Base-by-base conservation (phyloP, 2,113 vertebrate genomes). In the Trematocara zebra region DNA sequence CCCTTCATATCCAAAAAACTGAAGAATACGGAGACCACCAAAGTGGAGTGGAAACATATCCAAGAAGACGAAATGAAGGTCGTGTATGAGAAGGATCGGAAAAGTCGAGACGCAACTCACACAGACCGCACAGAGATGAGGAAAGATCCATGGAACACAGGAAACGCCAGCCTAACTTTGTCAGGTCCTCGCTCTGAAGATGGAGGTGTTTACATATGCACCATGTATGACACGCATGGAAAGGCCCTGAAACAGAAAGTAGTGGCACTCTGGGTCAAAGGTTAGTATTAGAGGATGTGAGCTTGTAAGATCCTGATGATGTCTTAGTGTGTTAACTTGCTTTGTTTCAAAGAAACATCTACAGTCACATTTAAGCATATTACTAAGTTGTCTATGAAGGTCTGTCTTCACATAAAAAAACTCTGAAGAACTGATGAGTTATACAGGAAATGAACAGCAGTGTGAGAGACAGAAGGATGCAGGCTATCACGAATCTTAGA, bases 101-200 rank as follows among this genome's bases (percentile, higher is more conserved):
- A 61, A 18, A 18, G 2, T 74, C 3, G 0, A 33, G 15, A 0
- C 7, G 0, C 1, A 2, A 0, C 5, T 47, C 0, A 2, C 14
- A 26, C 5, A 17, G 0, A 0, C 23, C 23, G 0, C 8, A 4
- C 0, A 11, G 1, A 74, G 40, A 74, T 74, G 23, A 74, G 0
- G 26, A 74, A 49, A 74, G 0, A 74, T 4, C 69, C 69, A 31
- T 49, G 23, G 69, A 18, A 0, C 0, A 74, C 69, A 11, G 69
- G 69, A 49, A 74, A 74, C 0, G 69, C 69, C 69, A 74, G 69
- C 14, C 69, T 74, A 28, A 74, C 69, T 74, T 28, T 74, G 42
- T 49, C 0, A 17, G 0, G 0, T 1, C 69, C 69, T 28, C 0
- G 2, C 9, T 49, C 42, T 74, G 1, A 47, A 74, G 42, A 74